phyloP scores from a whole-genome alignment of 2,113 vertebrate genomes.

The Neodontobutis hainanensis region DNA sequence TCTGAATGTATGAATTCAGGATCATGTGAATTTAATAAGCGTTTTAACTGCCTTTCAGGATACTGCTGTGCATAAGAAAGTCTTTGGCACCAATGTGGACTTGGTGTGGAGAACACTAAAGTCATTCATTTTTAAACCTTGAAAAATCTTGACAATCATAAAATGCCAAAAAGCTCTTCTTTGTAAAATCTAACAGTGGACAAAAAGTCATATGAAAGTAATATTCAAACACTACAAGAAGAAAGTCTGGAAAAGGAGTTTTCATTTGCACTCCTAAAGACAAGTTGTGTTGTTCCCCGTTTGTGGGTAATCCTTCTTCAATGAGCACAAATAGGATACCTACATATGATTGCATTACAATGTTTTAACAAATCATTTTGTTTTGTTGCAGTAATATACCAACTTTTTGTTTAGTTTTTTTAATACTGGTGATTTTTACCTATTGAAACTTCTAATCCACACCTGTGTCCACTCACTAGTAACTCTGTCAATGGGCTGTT shows the following conservation, averaged over 20 bases:
- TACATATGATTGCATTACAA: constrained; percentile 27
- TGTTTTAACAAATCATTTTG: constrained; percentile 30
- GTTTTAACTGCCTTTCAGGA: constrained; percentile 38
- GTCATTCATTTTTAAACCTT: background rate
- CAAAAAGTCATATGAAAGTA: constrained; percentile 27
- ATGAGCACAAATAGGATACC: constrained; percentile 17
- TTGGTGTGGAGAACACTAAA: background rate
- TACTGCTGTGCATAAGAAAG: constrained; percentile 8
- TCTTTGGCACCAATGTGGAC: background rate
- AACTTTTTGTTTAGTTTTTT: constrained; percentile 41
- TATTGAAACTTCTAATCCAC: constrained; percentile 72
- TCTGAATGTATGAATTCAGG: constrained; percentile 55
- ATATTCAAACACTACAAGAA: constrained; percentile 17
- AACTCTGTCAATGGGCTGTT: constrained; percentile 19
- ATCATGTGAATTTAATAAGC: constrained; percentile 41
- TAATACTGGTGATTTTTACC: constrained; percentile 69
- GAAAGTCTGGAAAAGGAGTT: constrained; percentile 6
- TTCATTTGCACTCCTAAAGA: constrained; percentile 30
- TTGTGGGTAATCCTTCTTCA: constrained; percentile 10
- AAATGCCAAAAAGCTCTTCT: constrained; percentile 51
- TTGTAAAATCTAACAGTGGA: constrained; percentile 19
- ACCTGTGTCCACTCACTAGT: constrained; percentile 37
- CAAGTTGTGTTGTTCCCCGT: constrained; percentile 22
- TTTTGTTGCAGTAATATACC: constrained; percentile 28
- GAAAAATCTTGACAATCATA: constrained; percentile 58